phyloP scores from a whole-genome alignment of 2,113 vertebrate species.

The Electrona antarctica region DNA sequence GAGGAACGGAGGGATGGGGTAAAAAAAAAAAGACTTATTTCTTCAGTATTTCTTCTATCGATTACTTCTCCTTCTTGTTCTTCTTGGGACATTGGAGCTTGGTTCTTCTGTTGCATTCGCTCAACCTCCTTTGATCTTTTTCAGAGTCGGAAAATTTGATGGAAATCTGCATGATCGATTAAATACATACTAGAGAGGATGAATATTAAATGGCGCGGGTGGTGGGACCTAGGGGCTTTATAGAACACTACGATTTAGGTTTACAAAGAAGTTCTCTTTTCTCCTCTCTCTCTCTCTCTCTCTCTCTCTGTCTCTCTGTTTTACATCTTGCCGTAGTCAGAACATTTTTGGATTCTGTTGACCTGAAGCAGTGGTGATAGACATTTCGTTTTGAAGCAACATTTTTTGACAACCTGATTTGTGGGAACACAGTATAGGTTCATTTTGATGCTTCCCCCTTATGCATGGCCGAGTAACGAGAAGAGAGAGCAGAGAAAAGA shows the following conservation, averaged over 20 bases:
- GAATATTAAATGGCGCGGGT: conserved; percentile 64
- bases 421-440: too few relatives aligned
- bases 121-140: conserved; percentile 77
- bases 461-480: conserved; percentile 37
- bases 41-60: conserved; percentile 80
- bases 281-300: conserved; percentile 60
- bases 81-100: conserved; percentile 78
- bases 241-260: conserved; percentile 66
- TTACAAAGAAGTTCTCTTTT: conserved; percentile 73
- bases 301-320: conserved; percentile 37
- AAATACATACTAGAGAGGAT: conserved; percentile 69
- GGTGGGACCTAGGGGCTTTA: conserved; percentile 64
- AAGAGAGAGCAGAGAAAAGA: conserved; percentile 46
- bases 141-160: conserved; percentile 73
- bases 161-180: conserved; percentile 83
- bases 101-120: conserved; percentile 82
- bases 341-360: conserved; percentile 7
- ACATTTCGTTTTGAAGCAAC: conserved; percentile 23
- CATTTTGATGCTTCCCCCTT: neutral
- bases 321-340: conserved; percentile 18
- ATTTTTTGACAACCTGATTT: conserved; percentile 30
- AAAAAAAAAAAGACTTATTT: conserved; percentile 67
- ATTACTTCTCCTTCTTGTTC: conserved; percentile 76
- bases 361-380: conserved; percentile 20
- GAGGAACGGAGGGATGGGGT: conserved; percentile 57